Evolutionary conservation across 2,113 vertebrate species (phyloP), one percentile per base, ranked within the genome.

Genomic region (Montifringilla adamsi): DNA sequence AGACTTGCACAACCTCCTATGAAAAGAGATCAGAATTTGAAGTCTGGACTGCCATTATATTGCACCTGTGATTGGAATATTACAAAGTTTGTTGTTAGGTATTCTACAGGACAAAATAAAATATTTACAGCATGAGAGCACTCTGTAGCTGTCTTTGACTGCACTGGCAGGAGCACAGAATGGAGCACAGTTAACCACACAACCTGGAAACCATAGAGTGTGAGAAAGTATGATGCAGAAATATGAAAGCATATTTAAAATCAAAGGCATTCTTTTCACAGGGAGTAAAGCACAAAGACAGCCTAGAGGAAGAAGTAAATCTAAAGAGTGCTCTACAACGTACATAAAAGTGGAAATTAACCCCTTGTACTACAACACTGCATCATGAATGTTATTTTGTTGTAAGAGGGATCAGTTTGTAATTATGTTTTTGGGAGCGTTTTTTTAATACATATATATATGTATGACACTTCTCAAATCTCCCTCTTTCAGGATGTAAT

Each of bases 51-150:
- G 33, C n/a, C 17, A 17, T 11, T 84, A 60, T 15, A 21, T 6
- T 47, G 43, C 67, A 68, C 26, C 35, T 87, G 10, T 8, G 33
- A 74, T 1, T 9, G 13, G 39, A 84, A 64, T 50, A 58, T 60
- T n/a, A 44, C 13, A n/a, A 21, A 75, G 14, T 35, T 78, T 27
- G 27, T n/a, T 31, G 37, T 58, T 75, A 67, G 67, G 46, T 28
- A 44, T 55, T 26, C 13, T n/a, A 1, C 1, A 35, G 46, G 31
- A 83, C 44, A 64, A 83, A 83, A 72, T 15, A 59, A 67, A 91
- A 64, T 3, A 19, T 56, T 47, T 56, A 31, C 0, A 0, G 35
- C 43, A 44, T 4, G 3, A 8, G 56, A 86, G 20, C 4, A 2
- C 52, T 93, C 68, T 67, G 4, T 12, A 70, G 44, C 18, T 35